These are phyloP conservation scores for Scomberomorus guttatus DNA, from an alignment of 2,797 vertebrate species.

Conservation along the genomic window DNA sequence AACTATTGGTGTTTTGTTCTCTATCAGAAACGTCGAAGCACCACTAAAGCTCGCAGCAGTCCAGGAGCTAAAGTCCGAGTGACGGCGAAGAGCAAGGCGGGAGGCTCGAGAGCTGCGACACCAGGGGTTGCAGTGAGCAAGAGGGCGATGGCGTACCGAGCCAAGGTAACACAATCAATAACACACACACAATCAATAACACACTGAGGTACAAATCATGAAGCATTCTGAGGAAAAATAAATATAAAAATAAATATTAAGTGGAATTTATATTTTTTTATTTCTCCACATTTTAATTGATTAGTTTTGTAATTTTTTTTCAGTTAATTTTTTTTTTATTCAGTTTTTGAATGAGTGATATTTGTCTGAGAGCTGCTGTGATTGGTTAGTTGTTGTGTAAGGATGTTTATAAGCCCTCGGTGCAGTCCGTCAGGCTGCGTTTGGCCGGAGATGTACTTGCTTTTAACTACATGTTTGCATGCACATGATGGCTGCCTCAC, in stretches of 20 bases:
- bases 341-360: too few species aligned
- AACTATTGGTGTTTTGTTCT: not conserved
- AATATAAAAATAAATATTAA: too few species aligned
- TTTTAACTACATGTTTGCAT: too few species aligned
- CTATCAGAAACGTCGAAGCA: conserved; percentile 83
- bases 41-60: conserved; percentile 76
- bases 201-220: not conserved
- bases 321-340: too few species aligned
- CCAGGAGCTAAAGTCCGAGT: conserved; percentile 82
- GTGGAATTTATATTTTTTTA: too few species aligned
- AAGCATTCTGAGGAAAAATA: too few species aligned
- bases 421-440: too few species aligned
- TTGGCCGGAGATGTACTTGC: too few species aligned
- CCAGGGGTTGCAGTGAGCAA: conserved; percentile 80
- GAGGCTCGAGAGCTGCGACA: conserved; percentile 66
- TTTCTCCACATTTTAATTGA: too few species aligned
- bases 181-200: not conserved
- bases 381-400: not conserved
- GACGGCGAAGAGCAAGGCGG: conserved; percentile 81
- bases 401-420: too few species aligned
- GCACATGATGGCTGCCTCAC: too few species aligned
- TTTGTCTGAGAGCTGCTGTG: not conserved
- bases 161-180: conserved; percentile 79
- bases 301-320: too few species aligned
- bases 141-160: conserved; percentile 86